These are phyloP conservation scores for Clarias platycephalus DNA, from an alignment of 2,797 vertebrate genomes.

Conservation along the genomic window DNA sequence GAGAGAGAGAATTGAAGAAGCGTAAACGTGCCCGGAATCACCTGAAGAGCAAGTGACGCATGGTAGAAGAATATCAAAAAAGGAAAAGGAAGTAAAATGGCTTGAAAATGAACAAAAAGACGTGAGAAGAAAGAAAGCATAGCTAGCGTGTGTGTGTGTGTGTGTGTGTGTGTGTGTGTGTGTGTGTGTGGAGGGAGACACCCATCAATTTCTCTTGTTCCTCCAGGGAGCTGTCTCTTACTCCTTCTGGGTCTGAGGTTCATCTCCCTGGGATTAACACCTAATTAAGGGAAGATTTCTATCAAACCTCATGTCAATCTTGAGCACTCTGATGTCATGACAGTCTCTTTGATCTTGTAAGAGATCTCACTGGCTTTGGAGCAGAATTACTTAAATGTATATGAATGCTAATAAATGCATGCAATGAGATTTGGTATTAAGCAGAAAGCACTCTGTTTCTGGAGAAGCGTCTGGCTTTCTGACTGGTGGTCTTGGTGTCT, in stretches of 20 bases:
- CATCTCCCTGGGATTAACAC: conserved; percentile 42
- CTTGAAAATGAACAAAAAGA: conserved; percentile 17
- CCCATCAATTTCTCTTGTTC: conserved; percentile 30
- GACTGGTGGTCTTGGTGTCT: too few relatives aligned
- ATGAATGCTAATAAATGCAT: conserved; percentile 29
- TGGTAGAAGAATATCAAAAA: background rate
- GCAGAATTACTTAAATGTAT: conserved; percentile 20
- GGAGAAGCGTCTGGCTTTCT: background rate
- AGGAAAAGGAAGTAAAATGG: background rate
- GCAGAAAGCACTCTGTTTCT: background rate
- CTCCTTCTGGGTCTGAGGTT: conserved; percentile 25
- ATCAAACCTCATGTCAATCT: conserved; percentile 39
- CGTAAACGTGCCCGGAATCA: background rate
- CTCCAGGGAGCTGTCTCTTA: conserved; percentile 25
- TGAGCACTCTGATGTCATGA: conserved; percentile 1
- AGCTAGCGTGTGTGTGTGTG: conserved; percentile 13
- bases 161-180: background rate
- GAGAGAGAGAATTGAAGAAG: background rate
- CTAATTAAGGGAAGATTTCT: conserved; percentile 42
- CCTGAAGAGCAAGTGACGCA: background rate
- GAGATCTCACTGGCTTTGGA: conserved; percentile 32
- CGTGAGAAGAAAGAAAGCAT: background rate
- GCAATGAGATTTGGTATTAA: conserved; percentile 32
- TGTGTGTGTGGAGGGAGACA: conserved; percentile 14
- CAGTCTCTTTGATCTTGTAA: conserved; percentile 17